Evolutionary conservation across 2,113 vertebrate species (phyloP).

Genomic region (Sinocyclocheilus rhinocerous): DNA sequence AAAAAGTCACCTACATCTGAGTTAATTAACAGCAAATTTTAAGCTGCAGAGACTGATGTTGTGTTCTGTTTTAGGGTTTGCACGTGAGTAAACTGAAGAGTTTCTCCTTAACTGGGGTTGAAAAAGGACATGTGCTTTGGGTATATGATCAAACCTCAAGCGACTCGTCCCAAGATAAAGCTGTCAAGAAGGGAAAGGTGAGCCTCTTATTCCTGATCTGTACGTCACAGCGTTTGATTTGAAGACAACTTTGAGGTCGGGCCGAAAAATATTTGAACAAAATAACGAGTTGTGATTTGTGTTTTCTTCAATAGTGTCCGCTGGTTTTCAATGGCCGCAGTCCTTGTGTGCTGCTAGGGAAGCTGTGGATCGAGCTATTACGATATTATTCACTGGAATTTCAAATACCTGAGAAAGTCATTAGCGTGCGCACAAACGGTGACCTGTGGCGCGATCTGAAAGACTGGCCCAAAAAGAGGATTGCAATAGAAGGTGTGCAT

Average conservation of each 20-base stretch:
- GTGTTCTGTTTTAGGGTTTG: constrained; percentile 15
- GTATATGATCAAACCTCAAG: background rate
- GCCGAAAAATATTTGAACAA: too few species aligned
- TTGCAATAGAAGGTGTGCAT: constrained; percentile 17
- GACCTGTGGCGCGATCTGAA: constrained; percentile 90
- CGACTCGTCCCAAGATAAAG: background rate
- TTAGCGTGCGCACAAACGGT: constrained; percentile 91
- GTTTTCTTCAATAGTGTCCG: constrained; percentile 70
- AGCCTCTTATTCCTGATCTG: background rate
- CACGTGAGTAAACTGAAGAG: constrained; percentile 4
- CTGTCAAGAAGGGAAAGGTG: background rate
- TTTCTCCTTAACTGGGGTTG: background rate
- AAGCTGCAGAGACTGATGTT: background rate
- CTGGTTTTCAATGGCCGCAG: constrained; percentile 78
- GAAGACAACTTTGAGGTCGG: background rate
- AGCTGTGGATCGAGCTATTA: constrained; percentile 93
- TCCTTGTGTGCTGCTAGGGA: constrained; percentile 80
- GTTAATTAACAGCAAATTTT: too few species aligned
- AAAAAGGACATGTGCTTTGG: background rate
- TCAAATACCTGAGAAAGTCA: constrained; percentile 91
- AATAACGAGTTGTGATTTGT: background rate
- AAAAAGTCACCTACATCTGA: too few species aligned
- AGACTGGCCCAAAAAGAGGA: constrained; percentile 84
- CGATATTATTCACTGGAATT: constrained; percentile 98
- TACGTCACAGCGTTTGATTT: background rate